Percentiles rank a stretch among this genome's conserved stretches.
These are phyloP conservation scores for Lepetodrilus schrolli DNA, from an alignment of 2,888 invertebrate genomes.

Conservation along the genomic window DNA sequence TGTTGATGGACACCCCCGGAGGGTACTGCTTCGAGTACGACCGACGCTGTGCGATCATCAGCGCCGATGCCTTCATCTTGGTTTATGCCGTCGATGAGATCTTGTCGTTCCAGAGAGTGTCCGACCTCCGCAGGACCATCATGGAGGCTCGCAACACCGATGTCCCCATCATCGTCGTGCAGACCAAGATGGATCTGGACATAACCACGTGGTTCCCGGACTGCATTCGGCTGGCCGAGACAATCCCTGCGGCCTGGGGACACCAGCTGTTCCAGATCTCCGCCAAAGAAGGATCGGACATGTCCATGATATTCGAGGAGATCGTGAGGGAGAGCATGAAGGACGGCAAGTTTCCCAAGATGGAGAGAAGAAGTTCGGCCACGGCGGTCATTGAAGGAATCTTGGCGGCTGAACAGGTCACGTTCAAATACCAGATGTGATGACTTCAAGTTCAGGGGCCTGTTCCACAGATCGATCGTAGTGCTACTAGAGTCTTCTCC, in stretches of 20 bases:
- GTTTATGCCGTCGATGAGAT: not conserved
- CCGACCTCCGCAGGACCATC: not conserved
- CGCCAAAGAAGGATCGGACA: not conserved
- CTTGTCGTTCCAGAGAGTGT: not conserved
- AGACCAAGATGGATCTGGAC: not conserved
- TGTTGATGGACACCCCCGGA: not conserved
- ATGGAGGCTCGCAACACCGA: not conserved
- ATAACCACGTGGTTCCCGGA: not conserved
- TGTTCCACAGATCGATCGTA: too few relatives aligned
- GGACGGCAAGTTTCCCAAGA: not conserved
- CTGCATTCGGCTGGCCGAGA: not conserved
- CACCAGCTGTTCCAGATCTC: not conserved
- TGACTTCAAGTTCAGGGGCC: too few relatives aligned
- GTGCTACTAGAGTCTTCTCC: too few relatives aligned
- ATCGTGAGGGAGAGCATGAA: not conserved
- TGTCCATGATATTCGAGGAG: slow-evolving; percentile 3
- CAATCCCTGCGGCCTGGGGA: not conserved
- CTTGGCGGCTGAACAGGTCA: too few relatives aligned
- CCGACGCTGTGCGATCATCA: not conserved
- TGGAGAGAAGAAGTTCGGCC: not conserved
- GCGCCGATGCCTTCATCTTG: not conserved
- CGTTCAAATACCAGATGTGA: too few relatives aligned
- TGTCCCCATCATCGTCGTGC: not conserved
- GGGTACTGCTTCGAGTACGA: slow-evolving; percentile 16
- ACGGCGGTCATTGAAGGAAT: too few relatives aligned